phyloP scores from a whole-genome alignment of 2,888 invertebrate species.

The Phyllotreta striolata region DNA sequence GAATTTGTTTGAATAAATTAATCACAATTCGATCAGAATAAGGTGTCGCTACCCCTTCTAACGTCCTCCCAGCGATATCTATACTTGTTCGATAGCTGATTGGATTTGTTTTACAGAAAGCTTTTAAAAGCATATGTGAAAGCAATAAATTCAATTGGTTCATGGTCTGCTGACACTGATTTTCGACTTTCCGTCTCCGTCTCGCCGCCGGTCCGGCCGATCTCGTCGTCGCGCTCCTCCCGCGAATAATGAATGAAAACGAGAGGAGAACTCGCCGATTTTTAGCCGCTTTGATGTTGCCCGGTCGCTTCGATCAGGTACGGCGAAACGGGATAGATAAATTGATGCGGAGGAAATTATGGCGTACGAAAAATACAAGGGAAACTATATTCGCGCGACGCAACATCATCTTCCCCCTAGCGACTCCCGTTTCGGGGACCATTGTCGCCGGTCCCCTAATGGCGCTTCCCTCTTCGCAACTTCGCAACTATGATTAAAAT shows the following conservation, averaged over 20 bases:
- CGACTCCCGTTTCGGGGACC: constrained; percentile 7
- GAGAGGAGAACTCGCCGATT: constrained; percentile 4
- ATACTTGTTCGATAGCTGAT: constrained; percentile 27
- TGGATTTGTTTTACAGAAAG: constrained; percentile 41
- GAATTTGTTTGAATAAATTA: no score
- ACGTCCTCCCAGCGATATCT: neutral
- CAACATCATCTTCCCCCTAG: no score
- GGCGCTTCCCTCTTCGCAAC: constrained; percentile 11
- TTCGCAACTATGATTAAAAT: constrained; percentile 31
- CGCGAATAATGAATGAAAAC: constrained; percentile 27
- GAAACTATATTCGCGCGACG: no score
- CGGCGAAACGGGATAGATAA: no score
- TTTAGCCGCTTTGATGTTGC: constrained; percentile 3
- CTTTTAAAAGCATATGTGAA: constrained; percentile 43
- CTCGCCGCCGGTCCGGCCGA: constrained; percentile 23
- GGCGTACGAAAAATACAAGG: no score
- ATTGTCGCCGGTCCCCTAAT: constrained; percentile 7
- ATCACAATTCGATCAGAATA: no score
- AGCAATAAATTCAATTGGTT: constrained; percentile 43
- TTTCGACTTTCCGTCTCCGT: constrained; percentile 36
- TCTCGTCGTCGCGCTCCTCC: constrained; percentile 15
- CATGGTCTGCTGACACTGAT: constrained; percentile 43
- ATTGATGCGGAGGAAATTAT: no score
- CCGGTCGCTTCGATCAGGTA: neutral
- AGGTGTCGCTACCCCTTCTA: constrained; percentile 33